Evolutionary conservation across 2,113 vertebrate genomes (phyloP).

Genomic region (Castor canadensis): DNA sequence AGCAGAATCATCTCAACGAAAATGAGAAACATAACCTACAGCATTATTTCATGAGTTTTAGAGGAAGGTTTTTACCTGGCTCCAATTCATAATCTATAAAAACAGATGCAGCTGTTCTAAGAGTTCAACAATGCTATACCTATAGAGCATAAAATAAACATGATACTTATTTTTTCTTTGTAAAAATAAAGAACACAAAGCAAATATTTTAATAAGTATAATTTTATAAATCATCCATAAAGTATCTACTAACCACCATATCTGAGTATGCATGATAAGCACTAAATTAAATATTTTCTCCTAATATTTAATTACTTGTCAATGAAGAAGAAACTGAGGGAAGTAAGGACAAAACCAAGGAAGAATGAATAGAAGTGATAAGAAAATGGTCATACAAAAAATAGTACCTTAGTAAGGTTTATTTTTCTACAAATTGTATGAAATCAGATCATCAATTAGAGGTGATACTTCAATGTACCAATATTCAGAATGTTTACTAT

Average conservation of each 20-base stretch:
- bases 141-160: background rate
- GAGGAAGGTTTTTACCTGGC: background rate
- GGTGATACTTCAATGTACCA: background rate
- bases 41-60: background rate
- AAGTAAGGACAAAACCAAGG: background rate
- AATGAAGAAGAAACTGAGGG: background rate
- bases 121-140: background rate
- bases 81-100: slow-evolving; percentile 15
- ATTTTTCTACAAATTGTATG: background rate
- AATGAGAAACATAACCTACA: background rate
- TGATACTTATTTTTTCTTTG: background rate
- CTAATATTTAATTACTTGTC: background rate
- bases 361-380: background rate
- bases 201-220: background rate
- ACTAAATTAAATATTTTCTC: background rate
- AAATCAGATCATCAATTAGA: background rate
- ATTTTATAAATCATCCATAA: slow-evolving; percentile 7
- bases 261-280: background rate
- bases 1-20: background rate
- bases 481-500: background rate
- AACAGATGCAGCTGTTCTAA: background rate
- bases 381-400: background rate
- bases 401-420: background rate
- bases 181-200: background rate
- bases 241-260: background rate